A percentile compares a stretch with the other conserved stretches of the same genome.
Conservation (phyloP, 2,888 invertebrate species). For the Anarsia innoxiella region DNA sequence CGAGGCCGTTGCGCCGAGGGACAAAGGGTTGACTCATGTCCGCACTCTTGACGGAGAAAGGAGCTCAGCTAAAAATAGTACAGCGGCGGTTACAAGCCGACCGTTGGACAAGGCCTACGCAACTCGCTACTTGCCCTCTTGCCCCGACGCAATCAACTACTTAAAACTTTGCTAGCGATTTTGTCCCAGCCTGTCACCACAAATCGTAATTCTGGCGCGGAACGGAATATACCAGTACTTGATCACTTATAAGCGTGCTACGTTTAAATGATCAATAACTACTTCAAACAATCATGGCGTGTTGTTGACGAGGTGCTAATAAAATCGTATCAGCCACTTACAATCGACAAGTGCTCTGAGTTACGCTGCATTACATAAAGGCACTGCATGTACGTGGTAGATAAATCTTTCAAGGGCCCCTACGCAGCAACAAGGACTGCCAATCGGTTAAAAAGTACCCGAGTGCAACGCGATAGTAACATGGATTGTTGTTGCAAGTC, state of each 20-base stretch:
- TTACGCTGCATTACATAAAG: slow-evolving; percentile 30
- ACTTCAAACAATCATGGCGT: slow-evolving; percentile 20
- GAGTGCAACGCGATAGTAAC: slow-evolving; percentile 28
- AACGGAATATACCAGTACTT: slow-evolving; percentile 10
- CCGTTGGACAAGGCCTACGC: slow-evolving; percentile 57
- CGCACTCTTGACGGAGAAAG: slow-evolving; percentile 56
- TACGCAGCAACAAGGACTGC: neutral
- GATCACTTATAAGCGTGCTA: slow-evolving; percentile 18
- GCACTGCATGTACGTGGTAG: slow-evolving; percentile 16
- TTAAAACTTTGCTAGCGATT: slow-evolving; percentile 14
- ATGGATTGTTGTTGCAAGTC: slow-evolving; percentile 28
- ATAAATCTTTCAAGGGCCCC: slow-evolving; percentile 11
- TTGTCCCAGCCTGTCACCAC: slow-evolving; percentile 7
- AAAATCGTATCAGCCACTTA: slow-evolving; percentile 27
- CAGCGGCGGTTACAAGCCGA: slow-evolving; percentile 47
- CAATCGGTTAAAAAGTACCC: slow-evolving; percentile 18
- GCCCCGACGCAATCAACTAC: slow-evolving; percentile 24
- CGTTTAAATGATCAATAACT: slow-evolving; percentile 22
- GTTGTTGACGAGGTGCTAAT: slow-evolving; percentile 22
- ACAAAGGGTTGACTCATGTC: slow-evolving; percentile 69
- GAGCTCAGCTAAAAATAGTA: slow-evolving; percentile 59
- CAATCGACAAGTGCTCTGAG: slow-evolving; percentile 21
- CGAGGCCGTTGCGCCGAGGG: slow-evolving; percentile 46
- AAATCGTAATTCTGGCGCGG: too few relatives aligned
- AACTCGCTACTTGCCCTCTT: slow-evolving; percentile 38